Base-by-base conservation (phyloP, 2,797 vertebrate genomes). In the Garrulus glandarius region DNA sequence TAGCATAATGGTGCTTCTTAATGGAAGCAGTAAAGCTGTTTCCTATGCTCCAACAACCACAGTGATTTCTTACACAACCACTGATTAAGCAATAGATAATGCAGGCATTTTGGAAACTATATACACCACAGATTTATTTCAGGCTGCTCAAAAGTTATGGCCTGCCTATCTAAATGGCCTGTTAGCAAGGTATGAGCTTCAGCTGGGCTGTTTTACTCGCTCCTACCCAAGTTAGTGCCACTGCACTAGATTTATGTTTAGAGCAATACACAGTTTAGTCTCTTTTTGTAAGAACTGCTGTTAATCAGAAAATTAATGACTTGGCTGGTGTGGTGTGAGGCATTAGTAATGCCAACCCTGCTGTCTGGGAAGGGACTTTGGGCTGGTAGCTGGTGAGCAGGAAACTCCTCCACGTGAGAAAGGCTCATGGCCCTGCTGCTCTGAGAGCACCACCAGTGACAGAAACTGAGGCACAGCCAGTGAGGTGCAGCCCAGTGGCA, bases 1-100 rank as follows among this genome's bases (percentile, higher is more conserved):
- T 86, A 94, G 91, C 60, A 92, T 93, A 93, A 90, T 93, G 87
- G 92, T 74, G 43, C 49, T 92, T 75, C 87, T 84, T 97, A 97
- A 97, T 93, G 94, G 92, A 95, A 95, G 92, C 94, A 93, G 72
- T 97, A 97, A 97, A 97, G 93, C 44, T 55, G 88, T 89, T 96
- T 95, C 93, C 95, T 84, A 46, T 82, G 93, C 96, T 97, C 95
- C 0, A 0, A 94, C 96, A 96, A 96, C 96, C 95, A 94, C 93
- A 71, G 84, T 91, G 95, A 98, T 98, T 97, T 97, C 93, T 96
- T 97, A 93, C 91, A 95, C 85, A 97, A 94, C 89, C 89, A 96
- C 94, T 96, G 97, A 97, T 96, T 96, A 97, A 96, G 97, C 93
- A 93, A 95, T 92, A 97, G 91, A 97, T 96, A 95, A 97, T 60